Percentiles rank a stretch among this genome's conserved stretches.
These are phyloP conservation scores for Epinephelus moara DNA, from an alignment of 2,113 vertebrate species.

Conservation along the genomic window DNA sequence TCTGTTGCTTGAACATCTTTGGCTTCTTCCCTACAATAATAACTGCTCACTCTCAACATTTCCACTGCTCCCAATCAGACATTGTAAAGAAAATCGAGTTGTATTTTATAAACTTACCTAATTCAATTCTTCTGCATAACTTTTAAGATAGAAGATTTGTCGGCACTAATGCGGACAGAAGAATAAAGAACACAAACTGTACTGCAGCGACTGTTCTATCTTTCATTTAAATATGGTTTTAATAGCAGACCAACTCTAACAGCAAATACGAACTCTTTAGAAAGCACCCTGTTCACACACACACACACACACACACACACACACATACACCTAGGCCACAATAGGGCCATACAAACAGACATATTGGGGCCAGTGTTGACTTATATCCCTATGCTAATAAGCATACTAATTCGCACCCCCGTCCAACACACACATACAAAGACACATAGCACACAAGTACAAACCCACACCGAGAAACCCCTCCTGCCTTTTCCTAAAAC, in stretches of 20 bases:
- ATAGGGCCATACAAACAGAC: constrained; percentile 74
- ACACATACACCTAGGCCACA: constrained; percentile 47
- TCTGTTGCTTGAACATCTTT: no score
- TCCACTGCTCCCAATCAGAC: no score
- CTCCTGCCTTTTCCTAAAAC: constrained; percentile 51
- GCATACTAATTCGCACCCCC: constrained; percentile 72
- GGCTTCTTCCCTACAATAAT: no score
- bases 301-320: constrained; percentile 33
- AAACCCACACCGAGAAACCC: constrained; percentile 32
- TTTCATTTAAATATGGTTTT: constrained; percentile 16
- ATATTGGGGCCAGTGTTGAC: constrained; percentile 82
- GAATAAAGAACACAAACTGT: not conserved
- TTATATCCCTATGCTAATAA: constrained; percentile 85
- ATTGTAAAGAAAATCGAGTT: no score
- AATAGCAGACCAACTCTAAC: not conserved
- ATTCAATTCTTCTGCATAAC: not conserved
- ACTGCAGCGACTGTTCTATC: not conserved
- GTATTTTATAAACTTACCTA: not conserved
- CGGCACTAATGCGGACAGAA: not conserved
- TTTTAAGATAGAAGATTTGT: not conserved
- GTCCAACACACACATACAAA: constrained; percentile 21
- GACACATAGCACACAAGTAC: constrained; percentile 9
- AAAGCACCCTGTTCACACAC: not conserved
- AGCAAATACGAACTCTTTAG: not conserved
- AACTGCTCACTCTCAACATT: no score